Evolutionary conservation across 2,797 vertebrate genomes (phyloP).

Genomic region (Anomalospiza imberbis): DNA sequence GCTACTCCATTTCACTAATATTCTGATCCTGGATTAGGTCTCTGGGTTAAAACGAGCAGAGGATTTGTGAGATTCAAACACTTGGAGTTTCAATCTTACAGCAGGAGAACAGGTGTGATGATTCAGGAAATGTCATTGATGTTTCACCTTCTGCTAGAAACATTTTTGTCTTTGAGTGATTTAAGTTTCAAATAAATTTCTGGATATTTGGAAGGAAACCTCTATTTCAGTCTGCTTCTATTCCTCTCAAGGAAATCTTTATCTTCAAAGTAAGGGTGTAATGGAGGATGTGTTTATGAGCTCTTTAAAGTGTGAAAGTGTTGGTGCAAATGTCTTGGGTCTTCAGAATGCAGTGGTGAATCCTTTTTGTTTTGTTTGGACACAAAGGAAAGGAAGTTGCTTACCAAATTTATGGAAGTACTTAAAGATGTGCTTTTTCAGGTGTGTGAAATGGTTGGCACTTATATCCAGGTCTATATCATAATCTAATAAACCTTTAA

Average conservation of each 20-base stretch:
- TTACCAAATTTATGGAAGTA: conserved; percentile 1
- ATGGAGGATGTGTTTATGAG: neutral
- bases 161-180: neutral
- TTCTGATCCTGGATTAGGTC: neutral
- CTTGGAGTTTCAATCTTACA: neutral
- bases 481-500: conserved; percentile 62
- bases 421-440: conserved; percentile 40
- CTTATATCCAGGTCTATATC: conserved; percentile 12
- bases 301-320: neutral
- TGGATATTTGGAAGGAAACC: neutral
- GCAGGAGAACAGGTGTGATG: neutral
- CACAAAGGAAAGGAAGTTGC: neutral
- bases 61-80: neutral
- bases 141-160: neutral
- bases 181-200: neutral
- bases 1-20: neutral
- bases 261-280: neutral
- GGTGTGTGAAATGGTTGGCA: conserved; percentile 12
- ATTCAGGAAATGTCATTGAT: neutral
- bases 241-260: neutral
- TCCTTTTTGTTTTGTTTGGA: neutral
- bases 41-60: neutral
- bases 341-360: neutral
- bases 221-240: neutral
- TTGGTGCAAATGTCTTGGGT: neutral